Base-by-base conservation (phyloP, 2,113 vertebrate genomes). In the Petrocephalus microphthalmus region DNA sequence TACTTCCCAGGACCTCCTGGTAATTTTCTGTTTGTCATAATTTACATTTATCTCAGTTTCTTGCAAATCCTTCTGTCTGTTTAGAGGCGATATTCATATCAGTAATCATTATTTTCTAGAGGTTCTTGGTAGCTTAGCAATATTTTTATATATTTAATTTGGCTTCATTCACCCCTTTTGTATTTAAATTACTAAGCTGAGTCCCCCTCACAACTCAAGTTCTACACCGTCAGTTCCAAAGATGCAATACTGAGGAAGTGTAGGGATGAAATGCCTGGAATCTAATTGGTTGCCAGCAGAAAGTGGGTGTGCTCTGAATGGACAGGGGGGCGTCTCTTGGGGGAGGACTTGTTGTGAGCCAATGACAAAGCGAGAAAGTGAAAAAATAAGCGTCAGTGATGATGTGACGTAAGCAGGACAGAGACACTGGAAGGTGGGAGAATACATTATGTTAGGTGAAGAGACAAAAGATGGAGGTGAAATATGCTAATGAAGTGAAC, bases 181-280 rank as follows among this genome's bases (percentile, higher is more conserved):
- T 49, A 49, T 49, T 49, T 49, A 5, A 49, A 49, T 49, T 49
- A 49, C 7, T 49, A 49, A 49, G 25, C 13, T 29, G 25, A 13
- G 60, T 29, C 25, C 60, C 5, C 60, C 60, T 2, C 60, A 67
- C 25, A 11, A 29, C 60, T 13, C 60, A 25, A 25, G n/a, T 67
- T n/a, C 2, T 67, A 29, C 11, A n/a, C n/a, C 60, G 29, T 29
- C 42, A 51, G 47, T 88, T 85, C 49, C 85, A 89, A 51, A 64
- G 22, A 47, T 25, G 85, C 52, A 78, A 78, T 86, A 90, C 89
- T 87, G 91, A n/a, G 45, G 81, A 51, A 78, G 89, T 89, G 86
- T 84, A 86, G 90, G 90, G 89, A 89, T 87, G 84, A 89, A 83
- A 49, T 47, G 87, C 88, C 33, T 91, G 51, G 87, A 89, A 88